A percentile compares a stretch with the other conserved stretches of the same genome.
These are phyloP conservation scores for Columba janthina DNA, from an alignment of 2,113 vertebrate species.

Conservation along the genomic window DNA sequence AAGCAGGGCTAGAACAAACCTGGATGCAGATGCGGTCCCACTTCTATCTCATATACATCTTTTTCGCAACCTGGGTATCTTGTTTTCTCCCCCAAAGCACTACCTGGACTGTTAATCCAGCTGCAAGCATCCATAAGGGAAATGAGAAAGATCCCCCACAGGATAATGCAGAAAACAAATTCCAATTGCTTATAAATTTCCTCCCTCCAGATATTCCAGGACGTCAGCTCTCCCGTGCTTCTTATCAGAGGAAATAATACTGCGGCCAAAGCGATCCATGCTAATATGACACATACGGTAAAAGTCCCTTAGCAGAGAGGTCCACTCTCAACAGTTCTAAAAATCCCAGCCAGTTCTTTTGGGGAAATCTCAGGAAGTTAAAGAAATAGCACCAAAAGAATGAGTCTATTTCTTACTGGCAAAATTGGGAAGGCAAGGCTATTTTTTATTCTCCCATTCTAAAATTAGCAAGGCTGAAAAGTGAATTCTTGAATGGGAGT, in stretches of 20 bases:
- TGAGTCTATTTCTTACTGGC: not conserved
- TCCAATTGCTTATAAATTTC: not conserved
- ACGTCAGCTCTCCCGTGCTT: not conserved
- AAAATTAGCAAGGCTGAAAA: slow-evolving; percentile 63
- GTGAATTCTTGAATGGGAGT: slow-evolving; percentile 58
- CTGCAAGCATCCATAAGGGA: not conserved
- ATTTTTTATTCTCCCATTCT: slow-evolving; percentile 26
- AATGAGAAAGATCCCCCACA: not conserved
- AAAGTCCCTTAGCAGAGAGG: not conserved
- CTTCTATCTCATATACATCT: not conserved
- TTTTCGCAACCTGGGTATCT: not conserved
- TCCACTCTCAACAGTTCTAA: slow-evolving; percentile 41
- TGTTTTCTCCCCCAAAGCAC: fast-evolving
- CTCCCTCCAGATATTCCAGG: not conserved
- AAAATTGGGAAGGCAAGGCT: not conserved
- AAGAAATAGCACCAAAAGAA: slow-evolving; percentile 34
- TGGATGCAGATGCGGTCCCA: not conserved
- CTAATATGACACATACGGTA: not conserved
- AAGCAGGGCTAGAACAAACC: not conserved
- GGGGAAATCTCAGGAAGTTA: slow-evolving; percentile 37
- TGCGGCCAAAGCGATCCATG: not conserved
- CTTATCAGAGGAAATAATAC: slow-evolving; percentile 26
- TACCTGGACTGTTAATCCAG: not conserved
- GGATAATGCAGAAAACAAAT: not conserved
- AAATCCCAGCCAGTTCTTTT: slow-evolving; percentile 23